These are phyloP conservation scores for Lasaia peninsularis DNA, from an alignment of 1,140 invertebrate species.

Conservation along the genomic window DNA sequence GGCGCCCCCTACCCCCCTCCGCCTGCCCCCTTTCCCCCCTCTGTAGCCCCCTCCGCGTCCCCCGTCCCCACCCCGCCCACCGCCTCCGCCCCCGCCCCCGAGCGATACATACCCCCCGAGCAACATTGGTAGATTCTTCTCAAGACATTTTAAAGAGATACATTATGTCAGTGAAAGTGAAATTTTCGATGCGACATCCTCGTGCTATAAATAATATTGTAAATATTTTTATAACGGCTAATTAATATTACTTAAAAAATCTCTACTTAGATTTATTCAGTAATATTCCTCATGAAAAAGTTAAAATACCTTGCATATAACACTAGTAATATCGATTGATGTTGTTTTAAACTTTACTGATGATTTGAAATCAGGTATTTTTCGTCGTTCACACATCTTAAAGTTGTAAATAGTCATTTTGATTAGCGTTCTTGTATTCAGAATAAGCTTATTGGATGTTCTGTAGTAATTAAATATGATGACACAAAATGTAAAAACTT, in stretches of 20 bases:
- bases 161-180: conserved; percentile 4
- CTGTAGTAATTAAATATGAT: conserved; percentile 13
- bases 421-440: background rate
- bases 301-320: too few relatives aligned
- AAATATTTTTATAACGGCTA: background rate
- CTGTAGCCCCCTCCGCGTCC: conserved; percentile 44
- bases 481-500: too few relatives aligned
- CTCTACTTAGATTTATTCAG: background rate
- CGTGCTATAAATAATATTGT: conserved; percentile 1
- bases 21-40: conserved; percentile 38
- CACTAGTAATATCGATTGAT: too few relatives aligned
- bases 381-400: too few relatives aligned
- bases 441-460: conserved; percentile 1
- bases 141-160: background rate
- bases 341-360: too few relatives aligned
- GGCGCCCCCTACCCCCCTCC: too few relatives aligned
- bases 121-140: conserved; percentile 56
- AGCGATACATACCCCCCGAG: conserved; percentile 75
- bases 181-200: background rate
- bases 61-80: conserved; percentile 36
- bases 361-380: too few relatives aligned
- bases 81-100: conserved; percentile 49
- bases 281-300: too few relatives aligned
- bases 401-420: too few relatives aligned
- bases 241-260: background rate